Percentiles rank a stretch among this genome's conserved stretches.
phyloP scores from a whole-genome alignment of 2,888 invertebrate species.

The Campoplex nolae region DNA sequence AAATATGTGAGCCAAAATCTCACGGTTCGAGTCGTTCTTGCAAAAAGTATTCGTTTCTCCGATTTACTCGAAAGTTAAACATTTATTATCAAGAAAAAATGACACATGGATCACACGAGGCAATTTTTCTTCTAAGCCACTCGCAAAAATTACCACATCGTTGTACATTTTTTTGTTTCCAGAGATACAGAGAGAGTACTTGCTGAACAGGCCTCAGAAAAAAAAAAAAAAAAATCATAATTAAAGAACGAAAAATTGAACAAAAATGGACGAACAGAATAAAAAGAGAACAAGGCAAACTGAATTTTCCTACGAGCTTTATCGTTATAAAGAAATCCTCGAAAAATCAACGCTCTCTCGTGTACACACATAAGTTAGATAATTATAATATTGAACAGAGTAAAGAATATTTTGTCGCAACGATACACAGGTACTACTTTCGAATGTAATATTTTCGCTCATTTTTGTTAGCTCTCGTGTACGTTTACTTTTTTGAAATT shows the following conservation, averaged over 20 bases:
- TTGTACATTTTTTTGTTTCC: constrained; percentile 32
- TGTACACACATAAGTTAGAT: constrained; percentile 68
- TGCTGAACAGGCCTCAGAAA: constrained; percentile 62
- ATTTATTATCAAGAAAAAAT: constrained; percentile 37
- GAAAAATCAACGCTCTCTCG: constrained; percentile 38
- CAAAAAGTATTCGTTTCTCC: background rate
- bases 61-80: constrained; percentile 1
- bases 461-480: constrained; percentile 12
- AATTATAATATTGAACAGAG: constrained; percentile 73
- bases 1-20: background rate
- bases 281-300: constrained; percentile 45
- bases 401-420: constrained; percentile 69
- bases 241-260: constrained; percentile 57
- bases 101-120: constrained; percentile 25
- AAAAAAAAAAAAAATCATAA: constrained; percentile 51
- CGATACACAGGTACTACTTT: constrained; percentile 68
- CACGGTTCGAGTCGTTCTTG: background rate
- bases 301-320: constrained; percentile 23
- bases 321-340: constrained; percentile 30
- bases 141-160: constrained; percentile 52
- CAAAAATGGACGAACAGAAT: constrained; percentile 54
- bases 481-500: constrained; percentile 3
- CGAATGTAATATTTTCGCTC: constrained; percentile 49
- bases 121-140: constrained; percentile 22
- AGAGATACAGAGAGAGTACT: constrained; percentile 68